Percentiles rank a stretch among this genome's conserved stretches.
These are phyloP conservation scores for Portevinia maculata DNA, from an alignment of 2,888 invertebrate genomes.

Conservation along the genomic window DNA sequence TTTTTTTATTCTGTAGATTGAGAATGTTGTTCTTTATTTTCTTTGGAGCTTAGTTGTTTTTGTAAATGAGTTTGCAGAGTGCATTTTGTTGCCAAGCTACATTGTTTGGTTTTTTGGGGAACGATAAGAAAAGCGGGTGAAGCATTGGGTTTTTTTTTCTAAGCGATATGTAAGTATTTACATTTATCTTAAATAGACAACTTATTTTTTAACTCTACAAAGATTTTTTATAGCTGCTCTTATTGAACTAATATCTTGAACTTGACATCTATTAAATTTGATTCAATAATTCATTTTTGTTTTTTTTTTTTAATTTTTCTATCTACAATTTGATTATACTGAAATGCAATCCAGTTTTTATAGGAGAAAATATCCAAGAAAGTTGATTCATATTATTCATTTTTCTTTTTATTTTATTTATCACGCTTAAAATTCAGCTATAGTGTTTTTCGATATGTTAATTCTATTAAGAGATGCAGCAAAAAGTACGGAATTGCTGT, in stretches of 20 bases:
- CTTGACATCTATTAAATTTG: slow-evolving; percentile 36
- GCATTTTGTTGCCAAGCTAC: background rate
- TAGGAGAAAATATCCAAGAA: slow-evolving; percentile 23
- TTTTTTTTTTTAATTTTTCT: slow-evolving; percentile 36
- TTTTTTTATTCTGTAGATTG: background rate
- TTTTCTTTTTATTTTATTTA: slow-evolving; percentile 12
- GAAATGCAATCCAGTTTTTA: slow-evolving; percentile 51
- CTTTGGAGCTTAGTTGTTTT: background rate
- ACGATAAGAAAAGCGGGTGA: slow-evolving; percentile 63
- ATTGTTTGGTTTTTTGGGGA: slow-evolving; percentile 8
- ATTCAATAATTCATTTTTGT: slow-evolving; percentile 8
- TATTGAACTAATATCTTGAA: slow-evolving; percentile 25
- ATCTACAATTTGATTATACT: slow-evolving; percentile 63
- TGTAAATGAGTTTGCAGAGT: slow-evolving; percentile 2
- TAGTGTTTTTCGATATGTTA: slow-evolving; percentile 60
- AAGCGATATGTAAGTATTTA: slow-evolving; percentile 43
- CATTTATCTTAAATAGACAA: slow-evolving; percentile 12
- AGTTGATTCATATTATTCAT: background rate
- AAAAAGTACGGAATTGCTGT: slow-evolving; percentile 3
- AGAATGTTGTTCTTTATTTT: slow-evolving; percentile 2
- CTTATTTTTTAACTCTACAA: no score
- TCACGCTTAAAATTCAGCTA: slow-evolving; percentile 23
- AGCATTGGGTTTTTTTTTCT: slow-evolving; percentile 24
- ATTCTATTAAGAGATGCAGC: slow-evolving; percentile 43
- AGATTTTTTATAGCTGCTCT: background rate